These are phyloP conservation scores for Poecile atricapillus DNA, from an alignment of 2,113 vertebrate genomes.

Conservation along the genomic window DNA sequence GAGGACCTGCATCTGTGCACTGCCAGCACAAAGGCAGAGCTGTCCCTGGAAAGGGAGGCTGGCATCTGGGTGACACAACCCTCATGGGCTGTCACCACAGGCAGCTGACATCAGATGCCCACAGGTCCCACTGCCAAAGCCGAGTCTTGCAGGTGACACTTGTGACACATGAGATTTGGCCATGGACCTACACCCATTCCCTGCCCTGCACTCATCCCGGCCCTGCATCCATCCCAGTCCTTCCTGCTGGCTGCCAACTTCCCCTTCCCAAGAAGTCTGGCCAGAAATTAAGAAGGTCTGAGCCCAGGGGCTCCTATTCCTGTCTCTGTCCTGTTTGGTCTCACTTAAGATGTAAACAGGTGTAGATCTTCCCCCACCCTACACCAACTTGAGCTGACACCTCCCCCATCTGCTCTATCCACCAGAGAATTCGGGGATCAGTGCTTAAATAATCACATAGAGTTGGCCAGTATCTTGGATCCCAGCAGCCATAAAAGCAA, in stretches of 20 bases:
- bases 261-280: background rate
- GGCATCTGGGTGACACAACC: background rate
- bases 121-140: background rate
- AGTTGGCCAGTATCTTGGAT: rapidly evolving
- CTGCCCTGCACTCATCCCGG: rapidly evolving
- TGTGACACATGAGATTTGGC: background rate
- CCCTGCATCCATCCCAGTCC: background rate
- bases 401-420: background rate
- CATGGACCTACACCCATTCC: background rate
- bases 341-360: background rate
- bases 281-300: background rate
- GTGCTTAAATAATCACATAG: background rate
- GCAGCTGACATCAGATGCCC: rapidly evolving
- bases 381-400: background rate
- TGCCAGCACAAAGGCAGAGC: background rate
- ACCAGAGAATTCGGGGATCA: background rate
- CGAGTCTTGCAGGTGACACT: background rate
- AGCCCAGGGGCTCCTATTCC: background rate
- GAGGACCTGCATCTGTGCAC: background rate
- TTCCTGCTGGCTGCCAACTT: background rate
- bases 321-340: background rate
- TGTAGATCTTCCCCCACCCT: background rate
- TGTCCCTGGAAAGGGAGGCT: background rate
- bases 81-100: background rate
- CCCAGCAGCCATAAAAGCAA: background rate